These are phyloP conservation scores for Elachura formosa DNA, from an alignment of 2,113 vertebrate genomes.

Conservation along the genomic window DNA sequence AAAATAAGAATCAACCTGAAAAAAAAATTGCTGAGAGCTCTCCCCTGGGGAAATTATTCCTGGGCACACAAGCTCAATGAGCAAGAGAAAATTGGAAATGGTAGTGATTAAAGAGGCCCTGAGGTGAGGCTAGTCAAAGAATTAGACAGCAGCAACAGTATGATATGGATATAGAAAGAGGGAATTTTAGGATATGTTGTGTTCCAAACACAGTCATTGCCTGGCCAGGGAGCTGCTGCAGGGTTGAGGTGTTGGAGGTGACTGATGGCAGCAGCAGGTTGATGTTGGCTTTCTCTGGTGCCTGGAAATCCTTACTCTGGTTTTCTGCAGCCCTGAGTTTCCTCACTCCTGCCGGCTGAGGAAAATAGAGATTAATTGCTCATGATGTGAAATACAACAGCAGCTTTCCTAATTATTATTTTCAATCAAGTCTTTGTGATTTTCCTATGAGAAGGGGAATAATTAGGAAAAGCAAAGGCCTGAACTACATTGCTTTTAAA, in stretches of 20 bases:
- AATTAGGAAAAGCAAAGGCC: conserved; percentile 11
- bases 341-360: not conserved
- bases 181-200: not conserved
- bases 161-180: not conserved
- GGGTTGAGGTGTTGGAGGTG: not conserved
- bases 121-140: not conserved
- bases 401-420: conserved; percentile 28
- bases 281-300: not conserved
- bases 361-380: conserved; percentile 26
- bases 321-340: not conserved
- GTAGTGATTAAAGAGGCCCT: not conserved
- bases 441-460: conserved; percentile 9
- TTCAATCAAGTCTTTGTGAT: conserved; percentile 31
- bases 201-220: not conserved
- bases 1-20: not conserved
- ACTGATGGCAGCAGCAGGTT: not conserved
- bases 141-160: not conserved
- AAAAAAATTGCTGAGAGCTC: not conserved
- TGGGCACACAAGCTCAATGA: not conserved
- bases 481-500: not conserved
- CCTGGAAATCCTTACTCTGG: not conserved
- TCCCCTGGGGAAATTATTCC: not conserved
- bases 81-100: not conserved
- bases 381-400: not conserved
- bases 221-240: not conserved